Conservation (phyloP, 2,888 invertebrate species). For the Sclerodermus sp. region DNA sequence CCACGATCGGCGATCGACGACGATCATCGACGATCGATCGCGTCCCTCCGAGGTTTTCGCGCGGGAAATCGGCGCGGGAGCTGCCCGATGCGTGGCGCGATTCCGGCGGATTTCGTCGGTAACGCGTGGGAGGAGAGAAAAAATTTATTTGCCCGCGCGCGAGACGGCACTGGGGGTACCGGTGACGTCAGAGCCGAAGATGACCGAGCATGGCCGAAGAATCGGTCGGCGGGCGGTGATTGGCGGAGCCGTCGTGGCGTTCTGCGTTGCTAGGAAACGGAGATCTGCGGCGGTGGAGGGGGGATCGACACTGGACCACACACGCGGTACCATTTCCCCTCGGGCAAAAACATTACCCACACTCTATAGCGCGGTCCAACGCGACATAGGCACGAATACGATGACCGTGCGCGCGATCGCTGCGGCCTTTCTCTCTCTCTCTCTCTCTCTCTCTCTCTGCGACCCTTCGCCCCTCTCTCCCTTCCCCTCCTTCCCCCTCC, state of each 20-base stretch:
- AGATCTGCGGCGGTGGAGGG: conserved; percentile 11
- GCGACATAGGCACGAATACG: conserved; percentile 27
- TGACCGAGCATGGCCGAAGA: conserved; percentile 37
- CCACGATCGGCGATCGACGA: too few species aligned
- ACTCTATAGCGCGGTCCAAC: conserved; percentile 23
- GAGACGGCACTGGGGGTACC: conserved; percentile 34
- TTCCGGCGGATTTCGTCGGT: too few species aligned
- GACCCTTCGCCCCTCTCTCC: conserved; percentile 9
- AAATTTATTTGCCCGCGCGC: too few species aligned
- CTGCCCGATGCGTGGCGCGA: too few species aligned
- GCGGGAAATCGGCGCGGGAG: too few species aligned
- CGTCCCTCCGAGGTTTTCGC: too few species aligned
- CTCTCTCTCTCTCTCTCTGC: conserved; percentile 5
- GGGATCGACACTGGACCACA: conserved; percentile 47
- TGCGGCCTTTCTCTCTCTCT: conserved; percentile 2
- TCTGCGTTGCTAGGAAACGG: conserved; percentile 53
- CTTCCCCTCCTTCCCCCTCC: conserved; percentile 9
- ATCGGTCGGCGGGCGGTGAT: conserved; percentile 19
- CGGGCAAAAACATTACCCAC: conserved; percentile 53
- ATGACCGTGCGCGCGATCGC: conserved; percentile 15
- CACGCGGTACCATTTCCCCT: conserved; percentile 55
- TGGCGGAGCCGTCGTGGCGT: conserved; percentile 39
- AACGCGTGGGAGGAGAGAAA: too few species aligned
- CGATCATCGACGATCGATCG: too few species aligned
- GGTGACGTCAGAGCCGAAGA: conserved; percentile 44